These are phyloP conservation scores for Solea solea DNA, from an alignment of 2,113 vertebrate genomes.

Conservation along the genomic window DNA sequence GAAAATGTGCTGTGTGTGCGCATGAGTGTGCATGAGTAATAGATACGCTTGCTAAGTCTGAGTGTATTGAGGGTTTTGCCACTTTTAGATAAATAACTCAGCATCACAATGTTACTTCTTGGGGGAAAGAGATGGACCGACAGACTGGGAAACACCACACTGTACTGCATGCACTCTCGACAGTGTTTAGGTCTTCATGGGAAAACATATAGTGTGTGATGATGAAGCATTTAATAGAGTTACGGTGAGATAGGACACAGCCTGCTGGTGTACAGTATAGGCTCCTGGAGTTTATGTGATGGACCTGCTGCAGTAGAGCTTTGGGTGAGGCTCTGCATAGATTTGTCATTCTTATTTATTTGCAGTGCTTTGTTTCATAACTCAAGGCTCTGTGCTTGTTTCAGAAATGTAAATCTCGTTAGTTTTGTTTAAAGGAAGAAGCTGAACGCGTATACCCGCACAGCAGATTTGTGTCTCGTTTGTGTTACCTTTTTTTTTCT, in stretches of 20 bases:
- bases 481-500: no score
- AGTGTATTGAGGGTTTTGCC: conserved; percentile 32
- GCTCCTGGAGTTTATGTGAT: conserved; percentile 21
- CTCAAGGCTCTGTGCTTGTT: no score
- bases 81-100: conserved; percentile 42
- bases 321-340: conserved; percentile 22
- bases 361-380: no score
- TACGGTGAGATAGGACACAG: conserved; percentile 29
- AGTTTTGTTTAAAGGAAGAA: no score
- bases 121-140: background rate
- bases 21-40: background rate
- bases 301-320: background rate
- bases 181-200: conserved; percentile 21
- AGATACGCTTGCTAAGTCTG: conserved; percentile 39
- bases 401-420: no score
- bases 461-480: no score
- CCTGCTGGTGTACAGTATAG: conserved; percentile 16
- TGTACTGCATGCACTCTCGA: conserved; percentile 23
- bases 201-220: conserved; percentile 18
- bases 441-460: no score
- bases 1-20: background rate
- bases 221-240: conserved; percentile 35
- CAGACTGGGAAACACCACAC: conserved; percentile 5
- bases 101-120: conserved; percentile 19
- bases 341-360: no score